phyloP scores from a whole-genome alignment of 2,888 invertebrate genomes.

The Amphipyra tragopoginis region DNA sequence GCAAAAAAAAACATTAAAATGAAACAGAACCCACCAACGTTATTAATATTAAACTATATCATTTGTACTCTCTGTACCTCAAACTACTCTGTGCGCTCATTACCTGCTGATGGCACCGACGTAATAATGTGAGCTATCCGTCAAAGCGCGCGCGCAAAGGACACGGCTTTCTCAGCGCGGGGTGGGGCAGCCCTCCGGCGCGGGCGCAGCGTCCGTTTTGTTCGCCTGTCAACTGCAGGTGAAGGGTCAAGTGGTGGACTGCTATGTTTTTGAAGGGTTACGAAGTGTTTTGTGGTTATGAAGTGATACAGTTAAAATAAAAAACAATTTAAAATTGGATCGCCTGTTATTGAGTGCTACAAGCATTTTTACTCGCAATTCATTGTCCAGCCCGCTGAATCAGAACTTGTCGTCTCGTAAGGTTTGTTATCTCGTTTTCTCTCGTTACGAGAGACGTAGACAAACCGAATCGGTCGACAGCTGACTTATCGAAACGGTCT shows the following conservation, averaged over 20 bases:
- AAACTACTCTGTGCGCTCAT: constrained; percentile 70
- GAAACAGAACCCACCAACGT: too few relatives aligned
- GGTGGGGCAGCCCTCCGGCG: constrained; percentile 48
- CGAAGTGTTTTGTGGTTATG: constrained; percentile 14
- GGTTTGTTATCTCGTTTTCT: too few relatives aligned
- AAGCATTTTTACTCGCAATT: too few relatives aligned
- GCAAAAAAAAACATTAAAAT: too few relatives aligned
- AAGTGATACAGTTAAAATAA: constrained; percentile 36
- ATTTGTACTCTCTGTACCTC: constrained; percentile 15
- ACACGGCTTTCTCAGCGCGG: constrained; percentile 82
- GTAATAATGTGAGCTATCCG: constrained; percentile 81
- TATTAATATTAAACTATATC: not conserved
- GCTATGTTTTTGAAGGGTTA: constrained; percentile 34
- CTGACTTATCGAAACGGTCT: too few relatives aligned
- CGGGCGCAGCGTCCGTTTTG: constrained; percentile 69
- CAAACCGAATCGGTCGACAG: too few relatives aligned
- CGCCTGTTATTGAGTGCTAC: too few relatives aligned
- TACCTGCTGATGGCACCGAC: constrained; percentile 77
- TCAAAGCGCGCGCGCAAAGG: constrained; percentile 79
- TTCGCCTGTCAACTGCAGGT: constrained; percentile 68
- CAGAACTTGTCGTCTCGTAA: too few relatives aligned
- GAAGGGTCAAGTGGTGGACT: constrained; percentile 59
- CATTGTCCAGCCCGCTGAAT: too few relatives aligned
- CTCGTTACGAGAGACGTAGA: too few relatives aligned
- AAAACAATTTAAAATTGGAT: not conserved